Base-by-base conservation (phyloP, 2,888 invertebrate genomes). In the Pyrgus malvae region DNA sequence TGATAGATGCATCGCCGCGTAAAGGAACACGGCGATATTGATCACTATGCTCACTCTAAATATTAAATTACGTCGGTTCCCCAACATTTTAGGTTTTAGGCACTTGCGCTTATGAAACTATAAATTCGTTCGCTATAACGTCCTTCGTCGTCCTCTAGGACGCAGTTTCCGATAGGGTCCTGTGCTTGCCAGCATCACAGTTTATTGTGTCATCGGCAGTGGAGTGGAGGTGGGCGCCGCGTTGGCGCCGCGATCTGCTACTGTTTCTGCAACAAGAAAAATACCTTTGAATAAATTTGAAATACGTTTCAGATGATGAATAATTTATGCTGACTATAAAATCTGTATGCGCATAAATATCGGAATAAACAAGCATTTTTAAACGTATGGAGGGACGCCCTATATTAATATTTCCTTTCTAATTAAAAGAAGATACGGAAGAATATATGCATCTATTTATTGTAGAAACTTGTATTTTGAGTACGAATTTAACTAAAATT, bases 21-120 rank as follows among this genome's bases (percentile, higher is more conserved):
- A 95, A 59, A 95, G 80, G 55, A 95, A 81, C 51, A 94, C 93
- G 65, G 93, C 94, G 61, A 95, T 91, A 76, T 95, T 95, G 66
- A 94, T 92, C 58, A 95, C 91, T 70, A 95, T 93, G 83, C 94
- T 95, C 79, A 94, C 93, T 68, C 94, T 92, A 77, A 95, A 92
- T 82, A 94, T 89, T 91, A 94, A 93, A 83, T 94, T 95, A 65
- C 94, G 92, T 60, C 85, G 83, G 67, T 84, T 88, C 62, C 76
- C 80, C 80, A 88, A 71, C 87, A 89, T 89, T 67, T 82, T 72
- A 69, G 62, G 64, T 61, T 70, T 76, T 78, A 87, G 85, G 84
- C 86, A 88, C 89, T 85, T 83, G 72, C 76, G 80, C 75, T 81
- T 78, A 77, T 59, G 65, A 62, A 80, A 79, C 76, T 79, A 78